Percentiles rank a stretch among this genome's conserved stretches.
phyloP scores from a whole-genome alignment of 35 echinoderm and acorn worm species.

The Eucidaris tribuloides region DNA sequence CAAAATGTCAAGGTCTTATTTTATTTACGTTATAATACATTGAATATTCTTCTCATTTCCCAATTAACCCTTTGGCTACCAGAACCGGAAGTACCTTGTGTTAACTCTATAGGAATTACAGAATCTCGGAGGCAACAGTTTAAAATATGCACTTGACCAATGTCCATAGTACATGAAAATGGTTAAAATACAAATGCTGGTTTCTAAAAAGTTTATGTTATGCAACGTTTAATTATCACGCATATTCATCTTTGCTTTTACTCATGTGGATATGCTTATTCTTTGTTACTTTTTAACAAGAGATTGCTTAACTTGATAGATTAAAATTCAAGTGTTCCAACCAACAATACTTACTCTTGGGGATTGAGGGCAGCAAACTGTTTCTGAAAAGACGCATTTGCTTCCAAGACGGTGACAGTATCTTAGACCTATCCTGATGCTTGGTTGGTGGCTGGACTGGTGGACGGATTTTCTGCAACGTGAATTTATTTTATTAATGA shows the following conservation, averaged over 20 bases:
- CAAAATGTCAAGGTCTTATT: background rate
- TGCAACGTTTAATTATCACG: background rate
- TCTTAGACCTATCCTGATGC: background rate
- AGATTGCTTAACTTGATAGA: conserved; percentile 20
- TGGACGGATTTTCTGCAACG: background rate
- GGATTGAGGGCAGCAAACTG: background rate
- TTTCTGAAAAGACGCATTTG: conserved; percentile 63
- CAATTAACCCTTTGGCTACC: background rate
- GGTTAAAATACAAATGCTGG: no score
- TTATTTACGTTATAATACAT: background rate
- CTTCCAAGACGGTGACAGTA: conserved; percentile 72
- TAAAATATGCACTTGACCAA: no score
- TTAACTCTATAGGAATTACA: no score
- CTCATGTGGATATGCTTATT: background rate
- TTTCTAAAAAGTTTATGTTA: background rate
- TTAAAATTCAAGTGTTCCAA: no score
- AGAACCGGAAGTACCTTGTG: no score
- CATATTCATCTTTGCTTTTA: background rate
- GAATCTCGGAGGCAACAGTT: no score
- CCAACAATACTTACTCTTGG: conserved; percentile 18
- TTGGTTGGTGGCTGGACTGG: background rate
- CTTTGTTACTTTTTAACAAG: conserved; percentile 2
- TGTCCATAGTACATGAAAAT: no score
- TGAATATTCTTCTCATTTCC: background rate
- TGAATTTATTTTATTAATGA: no score